Evolutionary conservation across 2,888 invertebrate genomes (phyloP).

Genomic region (Scrobipalpa costella): DNA sequence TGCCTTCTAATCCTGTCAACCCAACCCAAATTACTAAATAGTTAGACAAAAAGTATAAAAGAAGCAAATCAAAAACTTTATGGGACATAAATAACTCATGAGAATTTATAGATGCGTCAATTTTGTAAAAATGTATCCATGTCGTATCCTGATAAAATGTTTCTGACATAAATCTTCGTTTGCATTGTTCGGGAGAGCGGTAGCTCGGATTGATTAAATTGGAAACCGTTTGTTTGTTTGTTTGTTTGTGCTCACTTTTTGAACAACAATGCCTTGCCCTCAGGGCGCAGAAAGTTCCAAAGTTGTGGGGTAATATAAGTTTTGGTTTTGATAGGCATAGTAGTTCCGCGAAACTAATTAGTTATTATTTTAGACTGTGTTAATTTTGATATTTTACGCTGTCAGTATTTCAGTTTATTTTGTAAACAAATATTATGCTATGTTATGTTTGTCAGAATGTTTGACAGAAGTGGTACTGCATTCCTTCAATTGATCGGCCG

Average conservation of each 20-base stretch:
- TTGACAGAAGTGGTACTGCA: no score
- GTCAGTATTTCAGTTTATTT: no score
- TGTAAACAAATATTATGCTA: no score
- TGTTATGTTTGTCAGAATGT: no score
- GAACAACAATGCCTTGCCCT: slow-evolving; percentile 21
- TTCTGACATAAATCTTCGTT: slow-evolving; percentile 1
- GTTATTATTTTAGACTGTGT: background rate
- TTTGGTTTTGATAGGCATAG: slow-evolving; percentile 15
- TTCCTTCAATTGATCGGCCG: no score
- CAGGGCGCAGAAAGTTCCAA: background rate
- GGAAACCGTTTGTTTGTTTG: slow-evolving; percentile 27
- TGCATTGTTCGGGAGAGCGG: slow-evolving; percentile 13
- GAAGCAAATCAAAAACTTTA: no score
- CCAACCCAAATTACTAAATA: no score
- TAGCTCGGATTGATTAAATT: slow-evolving; percentile 25
- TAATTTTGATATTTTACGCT: no score
- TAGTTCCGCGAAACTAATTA: background rate
- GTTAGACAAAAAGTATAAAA: no score
- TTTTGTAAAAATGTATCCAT: background rate
- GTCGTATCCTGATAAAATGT: background rate
- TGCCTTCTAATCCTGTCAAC: no score
- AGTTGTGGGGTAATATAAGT: slow-evolving; percentile 16
- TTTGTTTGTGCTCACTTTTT: slow-evolving; percentile 26
- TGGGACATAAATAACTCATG: no score
- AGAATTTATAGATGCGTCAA: no score